Evolutionary conservation across 2,113 vertebrate genomes (phyloP).

Genomic region (Paradoxurus hermaphroditus): DNA sequence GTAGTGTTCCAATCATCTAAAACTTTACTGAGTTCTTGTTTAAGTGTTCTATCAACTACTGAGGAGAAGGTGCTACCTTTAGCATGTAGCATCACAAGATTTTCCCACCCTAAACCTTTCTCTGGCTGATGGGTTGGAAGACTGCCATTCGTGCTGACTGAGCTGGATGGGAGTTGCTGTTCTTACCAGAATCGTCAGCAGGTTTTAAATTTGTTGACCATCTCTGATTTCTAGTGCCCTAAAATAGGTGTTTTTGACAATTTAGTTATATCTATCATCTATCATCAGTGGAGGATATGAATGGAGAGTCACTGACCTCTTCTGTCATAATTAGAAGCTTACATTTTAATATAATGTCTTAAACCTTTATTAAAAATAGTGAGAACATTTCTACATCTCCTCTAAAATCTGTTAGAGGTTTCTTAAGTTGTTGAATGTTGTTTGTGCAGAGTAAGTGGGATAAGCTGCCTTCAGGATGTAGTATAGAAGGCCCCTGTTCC

Average conservation of each 20-base stretch:
- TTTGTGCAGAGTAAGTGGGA: not conserved
- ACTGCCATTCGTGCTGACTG: not conserved
- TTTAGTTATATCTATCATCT: not conserved
- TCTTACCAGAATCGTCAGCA: not conserved
- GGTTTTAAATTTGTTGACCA: not conserved
- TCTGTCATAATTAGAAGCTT: not conserved
- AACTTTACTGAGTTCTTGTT: not conserved
- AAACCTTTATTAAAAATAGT: constrained; percentile 33
- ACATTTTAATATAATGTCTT: constrained; percentile 15
- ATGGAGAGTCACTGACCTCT: not conserved
- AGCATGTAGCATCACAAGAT: not conserved
- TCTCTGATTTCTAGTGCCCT: not conserved
- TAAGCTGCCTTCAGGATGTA: not conserved
- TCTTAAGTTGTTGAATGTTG: not conserved
- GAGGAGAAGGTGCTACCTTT: not conserved
- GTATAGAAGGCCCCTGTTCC: not conserved
- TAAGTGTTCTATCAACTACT: not conserved
- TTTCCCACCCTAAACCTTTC: not conserved
- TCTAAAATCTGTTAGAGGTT: not conserved
- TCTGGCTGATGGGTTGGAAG: not conserved
- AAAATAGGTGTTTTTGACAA: not conserved
- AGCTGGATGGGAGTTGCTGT: not conserved
- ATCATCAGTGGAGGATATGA: no score
- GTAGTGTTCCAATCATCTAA: not conserved
- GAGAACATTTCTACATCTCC: not conserved